phyloP scores from a whole-genome alignment of 2,888 invertebrate genomes.

The Tachina lurida region DNA sequence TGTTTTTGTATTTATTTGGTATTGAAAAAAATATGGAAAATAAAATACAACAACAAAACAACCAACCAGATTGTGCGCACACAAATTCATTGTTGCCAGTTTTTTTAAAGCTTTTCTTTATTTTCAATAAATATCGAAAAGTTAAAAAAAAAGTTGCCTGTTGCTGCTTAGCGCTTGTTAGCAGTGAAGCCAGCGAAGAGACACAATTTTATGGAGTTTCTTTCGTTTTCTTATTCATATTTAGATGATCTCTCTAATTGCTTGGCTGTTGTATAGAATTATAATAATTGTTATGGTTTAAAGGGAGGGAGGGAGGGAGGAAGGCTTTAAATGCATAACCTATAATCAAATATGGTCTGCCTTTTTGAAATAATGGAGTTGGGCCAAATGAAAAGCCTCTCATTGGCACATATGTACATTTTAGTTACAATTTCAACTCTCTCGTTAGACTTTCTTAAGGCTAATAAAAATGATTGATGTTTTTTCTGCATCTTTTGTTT shows the following conservation, averaged over 20 bases:
- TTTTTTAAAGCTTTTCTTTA: constrained; percentile 32
- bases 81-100: constrained; percentile 42
- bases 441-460: not conserved
- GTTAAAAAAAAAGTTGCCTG: not conserved
- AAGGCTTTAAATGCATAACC: constrained; percentile 57
- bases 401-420: not conserved
- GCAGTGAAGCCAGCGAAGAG: constrained; percentile 35
- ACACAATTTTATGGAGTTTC: not conserved
- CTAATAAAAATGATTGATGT: constrained; percentile 62
- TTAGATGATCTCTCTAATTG: constrained; percentile 38
- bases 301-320: constrained; percentile 40
- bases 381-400: not conserved
- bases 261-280: constrained; percentile 52
- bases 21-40: constrained; percentile 28
- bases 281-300: constrained; percentile 64
- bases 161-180: constrained; percentile 20
- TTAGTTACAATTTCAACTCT: not conserved
- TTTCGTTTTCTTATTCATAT: constrained; percentile 11
- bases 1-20: constrained; percentile 8
- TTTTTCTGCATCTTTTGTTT: constrained; percentile 29
- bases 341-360: constrained; percentile 70
- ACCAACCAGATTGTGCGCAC: constrained; percentile 51
- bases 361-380: constrained; percentile 32
- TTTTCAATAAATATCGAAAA: constrained; percentile 28
- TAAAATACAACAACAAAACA: constrained; percentile 28